Conservation (phyloP, 1,140 invertebrate species). For the Zaprionus ornatus region DNA sequence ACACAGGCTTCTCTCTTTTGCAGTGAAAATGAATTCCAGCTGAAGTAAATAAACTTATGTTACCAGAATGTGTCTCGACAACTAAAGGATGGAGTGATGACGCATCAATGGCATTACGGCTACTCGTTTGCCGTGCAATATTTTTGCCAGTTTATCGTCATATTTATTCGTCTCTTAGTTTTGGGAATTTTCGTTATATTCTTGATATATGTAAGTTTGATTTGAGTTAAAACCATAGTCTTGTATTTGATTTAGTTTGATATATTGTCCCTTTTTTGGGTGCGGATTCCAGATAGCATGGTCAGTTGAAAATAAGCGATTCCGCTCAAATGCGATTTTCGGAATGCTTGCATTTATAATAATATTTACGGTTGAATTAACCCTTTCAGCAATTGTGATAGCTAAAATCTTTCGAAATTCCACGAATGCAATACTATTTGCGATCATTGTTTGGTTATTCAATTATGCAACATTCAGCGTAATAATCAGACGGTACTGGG, state of each 20-base stretch:
- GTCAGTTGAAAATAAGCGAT: background rate
- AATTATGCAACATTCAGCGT: slow-evolving; percentile 63
- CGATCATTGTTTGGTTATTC: slow-evolving; percentile 55
- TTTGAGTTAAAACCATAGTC: background rate
- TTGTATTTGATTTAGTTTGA: background rate
- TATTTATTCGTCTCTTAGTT: slow-evolving; percentile 50
- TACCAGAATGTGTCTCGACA: slow-evolving; percentile 59
- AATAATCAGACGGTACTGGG: slow-evolving; percentile 55
- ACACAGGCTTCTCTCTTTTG: background rate
- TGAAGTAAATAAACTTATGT: background rate
- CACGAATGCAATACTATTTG: slow-evolving; percentile 55
- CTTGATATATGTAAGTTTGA: slow-evolving; percentile 42
- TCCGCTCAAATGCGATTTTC: background rate
- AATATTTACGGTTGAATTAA: slow-evolving; percentile 51
- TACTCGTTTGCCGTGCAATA: slow-evolving; percentile 54
- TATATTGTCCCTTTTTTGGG: background rate
- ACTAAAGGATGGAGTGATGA: slow-evolving; percentile 59
- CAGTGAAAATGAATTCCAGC: background rate
- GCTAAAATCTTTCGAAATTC: slow-evolving; percentile 50
- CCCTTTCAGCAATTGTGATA: slow-evolving; percentile 58
- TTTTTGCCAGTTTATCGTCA: slow-evolving; percentile 42
- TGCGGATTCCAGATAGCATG: slow-evolving; percentile 42
- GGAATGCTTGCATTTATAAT: slow-evolving; percentile 36
- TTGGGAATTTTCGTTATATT: slow-evolving; percentile 29
- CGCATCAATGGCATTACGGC: slow-evolving; percentile 76